Evolutionary conservation across 2,113 vertebrate genomes (phyloP).

Genomic region (Seriola dumerili): DNA sequence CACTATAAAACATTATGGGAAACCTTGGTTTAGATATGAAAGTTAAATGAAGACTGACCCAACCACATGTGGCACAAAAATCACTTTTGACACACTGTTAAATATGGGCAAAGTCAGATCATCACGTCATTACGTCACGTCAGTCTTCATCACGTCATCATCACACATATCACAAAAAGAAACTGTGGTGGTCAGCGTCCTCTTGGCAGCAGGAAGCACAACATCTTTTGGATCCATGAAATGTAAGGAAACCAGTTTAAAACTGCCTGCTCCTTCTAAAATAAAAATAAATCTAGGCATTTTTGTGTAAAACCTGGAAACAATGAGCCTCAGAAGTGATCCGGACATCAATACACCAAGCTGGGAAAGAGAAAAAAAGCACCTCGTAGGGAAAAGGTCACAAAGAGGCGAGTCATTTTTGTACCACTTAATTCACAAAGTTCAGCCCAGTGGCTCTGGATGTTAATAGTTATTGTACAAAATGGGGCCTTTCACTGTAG

Average conservation of each 20-base stretch:
- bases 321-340: neutral
- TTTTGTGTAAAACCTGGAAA: neutral
- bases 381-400: constrained; percentile 27
- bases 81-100: too few species aligned
- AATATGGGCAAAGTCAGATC: neutral
- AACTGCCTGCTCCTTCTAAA: too few species aligned
- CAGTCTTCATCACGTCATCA: too few species aligned
- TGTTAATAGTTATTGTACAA: constrained; percentile 1
- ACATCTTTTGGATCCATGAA: neutral
- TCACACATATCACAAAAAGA: neutral
- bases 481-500: neutral
- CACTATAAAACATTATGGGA: too few species aligned
- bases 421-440: constrained; percentile 20
- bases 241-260: too few species aligned
- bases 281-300: neutral
- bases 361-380: neutral
- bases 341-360: neutral
- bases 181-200: too few species aligned
- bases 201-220: neutral
- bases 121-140: neutral
- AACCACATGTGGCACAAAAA: too few species aligned
- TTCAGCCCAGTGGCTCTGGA: constrained; percentile 6
- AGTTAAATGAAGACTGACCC: too few species aligned
- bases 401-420: constrained; percentile 5
- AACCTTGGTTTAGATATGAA: too few species aligned